These are phyloP conservation scores for Drosophila eugracilis DNA, from an alignment of 1,140 invertebrate species.

Conservation along the genomic window DNA sequence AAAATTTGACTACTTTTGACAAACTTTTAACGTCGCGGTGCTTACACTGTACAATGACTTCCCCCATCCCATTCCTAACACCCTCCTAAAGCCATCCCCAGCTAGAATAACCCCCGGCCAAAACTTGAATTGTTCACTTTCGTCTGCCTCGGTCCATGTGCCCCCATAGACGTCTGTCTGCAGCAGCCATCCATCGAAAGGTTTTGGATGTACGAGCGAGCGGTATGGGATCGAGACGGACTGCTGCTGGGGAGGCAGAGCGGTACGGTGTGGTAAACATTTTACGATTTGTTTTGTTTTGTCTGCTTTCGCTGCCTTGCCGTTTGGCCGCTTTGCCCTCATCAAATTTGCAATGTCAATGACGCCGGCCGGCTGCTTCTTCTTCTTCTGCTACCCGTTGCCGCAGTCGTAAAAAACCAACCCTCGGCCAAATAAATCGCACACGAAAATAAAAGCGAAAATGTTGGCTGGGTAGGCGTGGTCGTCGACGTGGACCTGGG, in stretches of 20 bases:
- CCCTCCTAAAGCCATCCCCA: background rate
- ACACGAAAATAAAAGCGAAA: slow-evolving; percentile 48
- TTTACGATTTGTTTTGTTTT: slow-evolving; percentile 80
- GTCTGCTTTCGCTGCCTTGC: slow-evolving; percentile 15
- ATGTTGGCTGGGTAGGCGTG: slow-evolving; percentile 33
- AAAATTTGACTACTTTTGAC: too few relatives aligned
- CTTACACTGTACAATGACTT: too few relatives aligned
- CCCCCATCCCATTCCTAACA: background rate
- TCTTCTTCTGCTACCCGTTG: slow-evolving; percentile 16
- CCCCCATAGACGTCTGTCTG: slow-evolving; percentile 28
- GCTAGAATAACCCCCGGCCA: background rate
- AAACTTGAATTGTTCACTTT: slow-evolving; percentile 59
- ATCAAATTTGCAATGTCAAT: slow-evolving; percentile 77
- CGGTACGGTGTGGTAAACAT: slow-evolving; percentile 17
- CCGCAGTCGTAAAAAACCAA: slow-evolving; percentile 73
- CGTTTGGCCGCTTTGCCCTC: slow-evolving; percentile 35
- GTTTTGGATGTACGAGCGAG: slow-evolving; percentile 19
- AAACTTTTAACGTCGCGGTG: too few relatives aligned
- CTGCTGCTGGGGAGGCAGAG: background rate
- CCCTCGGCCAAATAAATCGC: slow-evolving; percentile 76
- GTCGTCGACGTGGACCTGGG: slow-evolving; percentile 26
- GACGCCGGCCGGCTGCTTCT: slow-evolving; percentile 53
- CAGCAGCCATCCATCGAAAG: slow-evolving; percentile 49
- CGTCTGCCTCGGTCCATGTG: slow-evolving; percentile 31
- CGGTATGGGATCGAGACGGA: slow-evolving; percentile 1